Evolutionary conservation across 92 coral and sea anemone species (phyloP), one percentile per base, ranked within the genome.

Genomic region (Phenganax subtilis): DNA sequence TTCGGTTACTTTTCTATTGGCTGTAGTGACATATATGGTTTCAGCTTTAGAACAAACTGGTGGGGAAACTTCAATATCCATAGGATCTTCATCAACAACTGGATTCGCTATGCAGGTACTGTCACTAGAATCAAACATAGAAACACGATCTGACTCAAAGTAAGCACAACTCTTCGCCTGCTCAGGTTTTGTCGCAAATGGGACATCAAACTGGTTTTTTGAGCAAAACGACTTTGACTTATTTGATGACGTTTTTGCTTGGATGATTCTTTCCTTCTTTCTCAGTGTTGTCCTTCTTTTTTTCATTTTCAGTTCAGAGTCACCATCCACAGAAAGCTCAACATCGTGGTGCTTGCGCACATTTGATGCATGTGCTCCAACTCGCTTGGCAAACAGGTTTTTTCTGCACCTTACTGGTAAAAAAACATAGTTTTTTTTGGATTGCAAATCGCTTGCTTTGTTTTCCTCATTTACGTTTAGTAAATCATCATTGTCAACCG

Each of bases 351-450:
- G 85, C n/a, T 81, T 81, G 25, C 52, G 72, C 88, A 81, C 81
- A 51, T 63, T 75, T 25, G 88, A 86, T 75, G 88, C 88, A 73
- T n/a, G 69, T 31, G 47, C 54, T 75, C 85, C 85, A 85, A 80
- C 79, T 72, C 88, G 72, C 60, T 60, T 85, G 64, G 80, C 55
- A 71, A 71, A 85, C 54, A 67, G 20, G 37, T 84, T 84, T 83
- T 70, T 83, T 63, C 55, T 82, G 3, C 82, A 10, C 57, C 86
- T 57, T 60, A 84, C 31, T 84, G 81, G 82, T 47, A 84, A 62
- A 47, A 82, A 80, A 59, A 83, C 37, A 57, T 83, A 84, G 31
- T 0, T 64, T 29, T 62, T 83, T 83, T 83, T 83, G 10, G 71
- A 60, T 10, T 65, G 25, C 10, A 56, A 55, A 44, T 60, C 71